A percentile compares a stretch with the other conserved stretches of the same genome.
These are phyloP conservation scores for Panagrolaimus sp. DNA, from an alignment of 1,140 invertebrate species.

Conservation along the genomic window DNA sequence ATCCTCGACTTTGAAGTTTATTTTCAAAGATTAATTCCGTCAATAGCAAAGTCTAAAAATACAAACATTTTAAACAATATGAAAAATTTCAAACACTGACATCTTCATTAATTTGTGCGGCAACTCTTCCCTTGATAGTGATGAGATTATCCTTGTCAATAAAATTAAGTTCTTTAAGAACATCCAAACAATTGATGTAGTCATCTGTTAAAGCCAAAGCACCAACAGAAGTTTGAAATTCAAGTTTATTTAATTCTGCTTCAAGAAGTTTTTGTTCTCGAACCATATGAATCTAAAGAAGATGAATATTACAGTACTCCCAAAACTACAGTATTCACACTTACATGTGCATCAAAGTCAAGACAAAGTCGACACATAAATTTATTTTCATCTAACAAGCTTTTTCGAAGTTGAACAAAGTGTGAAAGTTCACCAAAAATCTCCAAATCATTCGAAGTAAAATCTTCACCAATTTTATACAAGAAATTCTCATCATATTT, in stretches of 20 bases:
- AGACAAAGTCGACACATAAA: conserved; percentile 34
- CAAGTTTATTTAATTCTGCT: conserved; percentile 20
- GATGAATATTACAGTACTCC: conserved; percentile 9
- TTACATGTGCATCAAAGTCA: conserved; percentile 43
- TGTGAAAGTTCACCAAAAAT: conserved; percentile 68
- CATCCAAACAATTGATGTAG: conserved; percentile 75
- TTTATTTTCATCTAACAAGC: conserved; percentile 61
- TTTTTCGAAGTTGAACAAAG: conserved; percentile 69
- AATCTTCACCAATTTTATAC: conserved; percentile 64
- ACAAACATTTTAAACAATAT: conserved; percentile 28
- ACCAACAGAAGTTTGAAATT: conserved; percentile 68
- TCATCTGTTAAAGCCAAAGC: conserved; percentile 80
- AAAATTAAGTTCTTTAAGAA: conserved; percentile 72
- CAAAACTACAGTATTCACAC: conserved; percentile 10
- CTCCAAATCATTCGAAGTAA: conserved; percentile 64
- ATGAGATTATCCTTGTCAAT: conserved; percentile 71
- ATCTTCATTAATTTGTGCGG: conserved; percentile 82
- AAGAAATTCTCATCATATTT: conserved; percentile 44
- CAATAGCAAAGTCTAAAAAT: conserved; percentile 75
- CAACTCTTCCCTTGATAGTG: conserved; percentile 79
- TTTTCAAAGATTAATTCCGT: conserved; percentile 92
- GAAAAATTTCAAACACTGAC: conserved; percentile 21
- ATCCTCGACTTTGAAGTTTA: conserved; percentile 68
- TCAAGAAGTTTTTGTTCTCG: not conserved
- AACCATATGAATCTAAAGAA: conserved; percentile 2